Evolutionary conservation across 2,888 invertebrate genomes (phyloP).

Genomic region (Meganola albula): DNA sequence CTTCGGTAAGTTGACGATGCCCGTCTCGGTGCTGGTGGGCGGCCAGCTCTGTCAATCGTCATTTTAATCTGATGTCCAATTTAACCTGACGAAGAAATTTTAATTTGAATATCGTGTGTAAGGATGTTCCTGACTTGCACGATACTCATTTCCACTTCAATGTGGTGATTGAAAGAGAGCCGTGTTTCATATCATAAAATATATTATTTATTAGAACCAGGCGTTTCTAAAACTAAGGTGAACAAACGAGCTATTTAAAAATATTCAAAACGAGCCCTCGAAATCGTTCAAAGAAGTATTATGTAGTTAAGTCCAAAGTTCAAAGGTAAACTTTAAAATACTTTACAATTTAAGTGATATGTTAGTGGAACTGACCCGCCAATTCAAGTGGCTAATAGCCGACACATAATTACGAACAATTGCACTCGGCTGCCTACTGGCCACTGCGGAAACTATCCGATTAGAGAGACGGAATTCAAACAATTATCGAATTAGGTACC

Average conservation of each 20-base stretch:
- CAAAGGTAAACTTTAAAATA: no score
- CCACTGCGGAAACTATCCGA: conserved; percentile 34
- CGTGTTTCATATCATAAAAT: no score
- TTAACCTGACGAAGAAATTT: conserved; percentile 60
- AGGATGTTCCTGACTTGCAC: conserved; percentile 47
- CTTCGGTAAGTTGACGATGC: conserved; percentile 68
- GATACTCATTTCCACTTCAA: conserved; percentile 13
- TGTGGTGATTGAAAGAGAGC: no score
- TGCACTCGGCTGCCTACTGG: conserved; percentile 30
- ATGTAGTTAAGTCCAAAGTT: no score
- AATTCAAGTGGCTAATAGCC: conserved; percentile 43
- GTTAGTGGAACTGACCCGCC: conserved; percentile 23
- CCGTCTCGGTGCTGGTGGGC: conserved; percentile 63
- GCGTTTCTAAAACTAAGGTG: no score
- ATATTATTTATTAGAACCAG: no score
- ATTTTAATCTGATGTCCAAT: conserved; percentile 43
- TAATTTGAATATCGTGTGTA: conserved; percentile 34
- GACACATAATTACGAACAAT: conserved; percentile 40
- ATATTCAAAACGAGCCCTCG: no score
- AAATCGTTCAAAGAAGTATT: no score
- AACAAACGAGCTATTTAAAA: no score
- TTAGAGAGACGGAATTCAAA: conserved; percentile 44
- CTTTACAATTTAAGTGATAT: no score
- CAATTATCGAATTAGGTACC: conserved; percentile 67
- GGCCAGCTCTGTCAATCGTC: conserved; percentile 67